Evolutionary conservation across 2,888 invertebrate genomes (phyloP), one percentile per base, ranked within the genome.

Genomic region (Horisme vitalbata): DNA sequence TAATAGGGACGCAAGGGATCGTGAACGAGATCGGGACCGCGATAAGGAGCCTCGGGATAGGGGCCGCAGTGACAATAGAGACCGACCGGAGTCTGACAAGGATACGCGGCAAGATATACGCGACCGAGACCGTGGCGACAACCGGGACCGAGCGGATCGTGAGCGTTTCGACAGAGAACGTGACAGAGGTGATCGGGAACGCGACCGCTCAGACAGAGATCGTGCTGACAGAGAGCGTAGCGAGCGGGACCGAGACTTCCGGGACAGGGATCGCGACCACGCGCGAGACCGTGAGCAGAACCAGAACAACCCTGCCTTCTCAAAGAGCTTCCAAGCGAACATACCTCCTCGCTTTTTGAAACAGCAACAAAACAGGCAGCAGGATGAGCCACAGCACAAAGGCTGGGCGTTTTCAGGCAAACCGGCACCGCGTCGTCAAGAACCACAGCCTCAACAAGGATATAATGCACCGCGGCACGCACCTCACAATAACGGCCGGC

Each of bases 331-430:
- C 81, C 95, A 95, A 78, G 93, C 92, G 36, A 94, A 96, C 82
- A 91, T 97, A 68, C 97, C 97, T 39, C 97, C 97, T 9, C 91
- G 97, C 46, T 96, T 96, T 79, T 93, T 94, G 65, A 95, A 94
- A 65, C 95, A 95, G 65, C 95, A 95, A 63, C 92, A 92, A 55
- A 92, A 84, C 55, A 71, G 89, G 34, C 83, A 83, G 45, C 83
- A 88, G 60, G 91, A 83, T 8, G 88, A 55, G 20, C 55, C 50
- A 7, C 83, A 75, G 45, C 74, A 86, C 45, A 88, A 85, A 65
- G 82, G 79, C 20, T 88, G 88, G 88, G 79, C 88, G 10, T 88
- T 85, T 59, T 50, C 81, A 1, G 78, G 76, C 1, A 87, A 88
- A 60, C 68, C 79, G 13, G 82, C 78, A 0, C 79, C 90, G 18